phyloP scores from a whole-genome alignment of 2,113 vertebrate species.

The Holacanthus passer region DNA sequence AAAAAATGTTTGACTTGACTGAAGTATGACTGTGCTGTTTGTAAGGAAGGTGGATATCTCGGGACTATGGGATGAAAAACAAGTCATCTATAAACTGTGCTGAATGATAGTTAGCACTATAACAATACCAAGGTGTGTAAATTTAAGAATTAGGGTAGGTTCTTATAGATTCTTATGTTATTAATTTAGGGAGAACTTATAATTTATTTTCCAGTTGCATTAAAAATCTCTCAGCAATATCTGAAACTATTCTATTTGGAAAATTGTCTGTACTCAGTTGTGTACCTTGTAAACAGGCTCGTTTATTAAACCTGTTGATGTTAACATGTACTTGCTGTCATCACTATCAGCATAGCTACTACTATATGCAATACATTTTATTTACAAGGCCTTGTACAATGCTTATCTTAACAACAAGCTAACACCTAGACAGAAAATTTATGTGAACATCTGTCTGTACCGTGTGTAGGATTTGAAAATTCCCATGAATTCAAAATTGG shows the following conservation, averaged over 20 bases:
- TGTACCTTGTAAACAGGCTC: not conserved
- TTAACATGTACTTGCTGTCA: not conserved
- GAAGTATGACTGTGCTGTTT: not conserved
- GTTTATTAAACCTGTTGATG: not conserved
- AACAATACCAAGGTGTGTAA: no score
- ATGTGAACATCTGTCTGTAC: no score
- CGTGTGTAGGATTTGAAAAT: not conserved
- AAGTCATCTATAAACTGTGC: not conserved
- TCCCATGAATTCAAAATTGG: not conserved
- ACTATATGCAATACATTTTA: no score
- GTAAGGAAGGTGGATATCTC: not conserved
- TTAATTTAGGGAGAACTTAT: no score
- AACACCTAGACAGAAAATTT: no score
- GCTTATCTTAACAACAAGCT: no score
- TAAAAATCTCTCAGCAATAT: not conserved
- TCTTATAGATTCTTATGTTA: no score
- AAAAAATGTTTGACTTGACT: not conserved
- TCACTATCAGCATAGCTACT: no score
- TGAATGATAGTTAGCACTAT: not conserved
- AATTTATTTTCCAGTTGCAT: not conserved
- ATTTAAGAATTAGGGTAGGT: no score
- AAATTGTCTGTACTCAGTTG: not conserved
- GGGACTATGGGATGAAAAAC: not conserved
- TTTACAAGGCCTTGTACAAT: no score
- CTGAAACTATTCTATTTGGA: not conserved